Evolutionary conservation across 2,113 vertebrate species (phyloP).

Genomic region (Gnathonemus longibarbis): DNA sequence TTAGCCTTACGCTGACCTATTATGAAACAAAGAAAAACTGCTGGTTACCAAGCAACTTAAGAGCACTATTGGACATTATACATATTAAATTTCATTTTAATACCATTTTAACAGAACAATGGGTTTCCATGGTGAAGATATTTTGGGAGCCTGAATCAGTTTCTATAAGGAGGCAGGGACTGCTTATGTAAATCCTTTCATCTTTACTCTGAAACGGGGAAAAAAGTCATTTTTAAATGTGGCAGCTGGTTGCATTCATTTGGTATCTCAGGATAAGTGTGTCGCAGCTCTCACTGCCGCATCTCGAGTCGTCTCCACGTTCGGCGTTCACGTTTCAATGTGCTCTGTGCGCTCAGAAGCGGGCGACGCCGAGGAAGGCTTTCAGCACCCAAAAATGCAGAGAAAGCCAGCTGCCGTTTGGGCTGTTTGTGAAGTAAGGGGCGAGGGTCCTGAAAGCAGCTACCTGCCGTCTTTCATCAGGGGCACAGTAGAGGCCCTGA

Average conservation of each 20-base stretch:
- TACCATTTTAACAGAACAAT: constrained; percentile 19
- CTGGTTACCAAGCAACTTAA: constrained; percentile 33
- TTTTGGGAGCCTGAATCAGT: constrained; percentile 23
- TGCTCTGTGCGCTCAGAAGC: not conserved
- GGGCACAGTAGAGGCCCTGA: not conserved
- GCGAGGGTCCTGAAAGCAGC: not conserved
- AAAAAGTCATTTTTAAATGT: not conserved
- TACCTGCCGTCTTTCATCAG: not conserved
- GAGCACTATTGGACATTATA: constrained; percentile 15
- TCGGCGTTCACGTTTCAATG: not conserved
- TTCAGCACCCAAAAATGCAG: too few species aligned
- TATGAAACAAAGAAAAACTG: not conserved
- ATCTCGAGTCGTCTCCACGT: not conserved
- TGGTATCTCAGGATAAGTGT: not conserved
- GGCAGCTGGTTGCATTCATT: not conserved
- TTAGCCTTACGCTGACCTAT: not conserved
- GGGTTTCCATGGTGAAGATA: constrained; percentile 33
- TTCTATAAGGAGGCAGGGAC: not conserved
- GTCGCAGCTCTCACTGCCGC: not conserved
- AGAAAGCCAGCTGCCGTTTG: not conserved
- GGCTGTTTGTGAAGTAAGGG: not conserved
- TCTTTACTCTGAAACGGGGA: constrained; percentile 3
- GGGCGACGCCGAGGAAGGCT: not conserved
- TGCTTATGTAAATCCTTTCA: constrained; percentile 24
- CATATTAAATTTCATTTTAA: constrained; percentile 26